Base-by-base conservation (phyloP, 2,113 vertebrate species). In the Carlito syrichta region DNA sequence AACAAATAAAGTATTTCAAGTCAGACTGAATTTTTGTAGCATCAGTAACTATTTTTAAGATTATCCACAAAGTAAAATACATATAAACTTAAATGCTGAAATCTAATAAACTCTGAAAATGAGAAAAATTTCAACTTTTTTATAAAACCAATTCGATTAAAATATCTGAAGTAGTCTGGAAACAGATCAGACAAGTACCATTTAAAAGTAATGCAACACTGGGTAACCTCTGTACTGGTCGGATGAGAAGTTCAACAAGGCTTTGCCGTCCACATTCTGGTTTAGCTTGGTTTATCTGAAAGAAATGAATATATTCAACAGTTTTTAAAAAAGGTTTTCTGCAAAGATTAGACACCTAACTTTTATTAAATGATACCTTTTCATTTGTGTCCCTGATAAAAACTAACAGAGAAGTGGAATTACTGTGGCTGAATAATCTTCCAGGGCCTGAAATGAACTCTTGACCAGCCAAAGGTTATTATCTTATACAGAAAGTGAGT, bases 181-280 rank as follows among this genome's bases (percentile, higher is more conserved):
- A 78, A 87, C 7, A 27, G 7, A 91, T 23, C 9, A 87, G 50
- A 48, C 7, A 92, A 86, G 56, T 99, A 99, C 99, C 99, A 62
- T 99, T 99, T 52, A 99, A 98, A 54, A 99, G 99, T 6, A 99
- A 99, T 1, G 98, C 99, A 84, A 99, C 99, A 88, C 99, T 99
- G 6, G 99, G 99, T 84, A 99, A 98, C 95, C 99, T 99, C 98
- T 99, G 99, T 17, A 99, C 99, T 38, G 99, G 99, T 95, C 99
- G 99, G 86, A 99, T 99, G 73, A 99, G 99, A 87, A 99, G 98
- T 97, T 99, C 99, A 92, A 99, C 99, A 2, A 99, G 98, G 8
- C 99, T 99, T 97, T 99, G 99, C 16, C 99, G 98, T 63, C 99
- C 99, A 97, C 99, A 99, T 96, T 99, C 99, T 17, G 99, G 99